phyloP scores from a whole-genome alignment of 2,113 vertebrate genomes.

The Laticauda colubrina region DNA sequence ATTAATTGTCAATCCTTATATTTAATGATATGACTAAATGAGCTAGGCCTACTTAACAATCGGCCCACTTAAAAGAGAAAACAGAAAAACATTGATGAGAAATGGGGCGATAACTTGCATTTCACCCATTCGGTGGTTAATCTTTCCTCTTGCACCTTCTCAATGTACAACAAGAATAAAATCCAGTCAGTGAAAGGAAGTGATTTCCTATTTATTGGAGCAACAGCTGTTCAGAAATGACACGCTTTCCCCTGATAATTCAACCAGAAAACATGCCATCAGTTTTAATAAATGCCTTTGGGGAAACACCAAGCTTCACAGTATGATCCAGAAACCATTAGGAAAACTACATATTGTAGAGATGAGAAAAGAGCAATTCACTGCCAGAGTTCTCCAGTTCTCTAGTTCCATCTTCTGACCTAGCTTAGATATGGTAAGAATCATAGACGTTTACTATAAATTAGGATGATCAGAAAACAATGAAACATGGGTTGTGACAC shows the following conservation, averaged over 20 bases:
- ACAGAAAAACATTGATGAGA: not conserved
- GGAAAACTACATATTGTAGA: not conserved
- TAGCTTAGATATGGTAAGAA: not conserved
- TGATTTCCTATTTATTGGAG: constrained; percentile 7
- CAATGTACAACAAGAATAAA: not conserved
- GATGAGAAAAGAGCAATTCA: not conserved
- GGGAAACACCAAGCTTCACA: not conserved
- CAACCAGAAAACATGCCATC: not conserved
- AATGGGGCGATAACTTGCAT: not conserved
- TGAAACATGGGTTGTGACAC: not conserved
- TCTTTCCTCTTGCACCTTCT: not conserved
- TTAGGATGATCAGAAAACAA: not conserved
- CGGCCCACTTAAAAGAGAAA: not conserved
- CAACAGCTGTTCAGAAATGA: constrained; percentile 1
- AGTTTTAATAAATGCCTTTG: not conserved
- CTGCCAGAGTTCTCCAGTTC: not conserved
- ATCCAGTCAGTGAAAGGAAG: not conserved
- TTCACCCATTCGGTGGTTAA: not conserved
- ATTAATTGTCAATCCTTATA: not conserved
- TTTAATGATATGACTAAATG: not conserved
- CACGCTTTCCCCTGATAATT: not conserved
- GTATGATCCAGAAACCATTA: not conserved
- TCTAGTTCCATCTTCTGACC: not conserved
- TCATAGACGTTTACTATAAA: not conserved
- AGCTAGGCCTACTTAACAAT: not conserved